phyloP scores from a whole-genome alignment of 1,140 invertebrate genomes.

The Polypedilum pembai region DNA sequence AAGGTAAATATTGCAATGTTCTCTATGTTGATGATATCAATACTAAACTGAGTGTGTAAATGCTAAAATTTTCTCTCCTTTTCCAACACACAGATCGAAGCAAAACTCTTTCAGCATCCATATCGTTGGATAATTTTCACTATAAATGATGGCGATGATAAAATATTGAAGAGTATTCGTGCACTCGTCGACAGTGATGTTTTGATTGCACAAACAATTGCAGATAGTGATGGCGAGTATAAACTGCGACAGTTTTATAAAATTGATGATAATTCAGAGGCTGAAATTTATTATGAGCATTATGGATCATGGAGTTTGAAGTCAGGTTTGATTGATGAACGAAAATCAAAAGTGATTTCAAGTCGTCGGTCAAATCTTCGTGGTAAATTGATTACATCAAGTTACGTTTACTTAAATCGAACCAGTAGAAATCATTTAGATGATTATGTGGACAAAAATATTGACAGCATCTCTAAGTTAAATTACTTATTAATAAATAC shows the following conservation, averaged over 20 bases:
- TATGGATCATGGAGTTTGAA: too few species aligned
- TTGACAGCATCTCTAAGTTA: slow-evolving; percentile 31
- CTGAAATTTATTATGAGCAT: slow-evolving; percentile 21
- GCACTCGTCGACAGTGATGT: not conserved
- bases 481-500: slow-evolving; percentile 28
- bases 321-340: slow-evolving; percentile 10
- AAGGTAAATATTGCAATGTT: slow-evolving; percentile 14
- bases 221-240: not conserved
- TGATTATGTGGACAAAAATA: slow-evolving; percentile 29
- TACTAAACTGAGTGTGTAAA: too few species aligned
- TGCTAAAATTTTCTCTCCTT: too few species aligned
- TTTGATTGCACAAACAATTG: not conserved
- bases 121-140: slow-evolving; percentile 10
- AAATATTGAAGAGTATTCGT: not conserved
- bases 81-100: not conserved
- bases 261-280: too few species aligned
- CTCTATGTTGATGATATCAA: not conserved
- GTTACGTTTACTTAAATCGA: not conserved
- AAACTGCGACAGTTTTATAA: slow-evolving; percentile 20
- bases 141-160: too few species aligned
- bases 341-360: not conserved
- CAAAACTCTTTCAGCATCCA: not conserved
- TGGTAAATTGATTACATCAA: too few species aligned
- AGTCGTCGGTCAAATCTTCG: too few species aligned
- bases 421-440: not conserved